Conservation (phyloP, 2,113 vertebrate genomes). For the Mugil cephalus region DNA sequence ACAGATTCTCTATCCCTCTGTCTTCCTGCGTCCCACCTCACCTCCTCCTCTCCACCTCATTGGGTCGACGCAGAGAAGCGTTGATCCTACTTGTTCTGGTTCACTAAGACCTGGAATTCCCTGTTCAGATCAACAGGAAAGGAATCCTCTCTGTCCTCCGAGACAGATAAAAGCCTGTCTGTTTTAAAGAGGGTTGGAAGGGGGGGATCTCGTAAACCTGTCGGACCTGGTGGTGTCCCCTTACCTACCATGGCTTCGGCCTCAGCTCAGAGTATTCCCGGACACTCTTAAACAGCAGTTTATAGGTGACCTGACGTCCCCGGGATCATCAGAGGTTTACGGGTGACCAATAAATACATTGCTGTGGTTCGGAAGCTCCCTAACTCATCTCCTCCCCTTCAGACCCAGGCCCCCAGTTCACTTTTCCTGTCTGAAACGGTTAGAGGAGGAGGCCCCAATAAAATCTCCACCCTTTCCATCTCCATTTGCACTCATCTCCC, state of each 20-base stretch:
- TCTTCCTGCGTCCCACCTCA: constrained; percentile 33
- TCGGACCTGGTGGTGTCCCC: constrained; percentile 69
- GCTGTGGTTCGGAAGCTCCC: constrained; percentile 67
- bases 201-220: constrained; percentile 71
- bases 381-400: constrained; percentile 37
- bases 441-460: constrained; percentile 60
- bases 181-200: constrained; percentile 45
- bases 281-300: constrained; percentile 72
- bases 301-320: constrained; percentile 64
- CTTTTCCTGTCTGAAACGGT: constrained; percentile 65
- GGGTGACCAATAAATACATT: constrained; percentile 71
- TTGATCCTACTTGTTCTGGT: constrained; percentile 81
- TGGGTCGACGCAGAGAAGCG: constrained; percentile 37
- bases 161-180: constrained; percentile 75
- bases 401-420: constrained; percentile 27
- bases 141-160: constrained; percentile 61
- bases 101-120: constrained; percentile 77
- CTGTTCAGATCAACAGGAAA: constrained; percentile 66
- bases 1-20: constrained; percentile 36
- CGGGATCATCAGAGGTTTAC: constrained; percentile 78
- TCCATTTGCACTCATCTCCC: constrained; percentile 17
- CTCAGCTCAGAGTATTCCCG: constrained; percentile 69
- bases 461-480: constrained; percentile 42
- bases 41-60: constrained; percentile 36
- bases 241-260: constrained; percentile 62